Percentiles rank a stretch among this genome's conserved stretches.
Conservation (phyloP, 2,113 vertebrate species). For the Argyrosomus japonicus region DNA sequence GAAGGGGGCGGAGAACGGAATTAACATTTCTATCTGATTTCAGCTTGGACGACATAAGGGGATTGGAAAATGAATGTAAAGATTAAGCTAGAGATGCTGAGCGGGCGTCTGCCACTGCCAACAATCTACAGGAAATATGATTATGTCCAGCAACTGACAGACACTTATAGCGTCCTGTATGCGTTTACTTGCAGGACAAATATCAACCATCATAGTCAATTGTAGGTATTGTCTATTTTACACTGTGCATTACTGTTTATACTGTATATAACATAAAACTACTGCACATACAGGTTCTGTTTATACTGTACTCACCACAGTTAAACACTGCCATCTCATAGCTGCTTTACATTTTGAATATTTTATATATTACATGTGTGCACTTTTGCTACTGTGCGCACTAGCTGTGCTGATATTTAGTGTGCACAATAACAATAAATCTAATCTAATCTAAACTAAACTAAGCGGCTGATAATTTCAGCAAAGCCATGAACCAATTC, state of each 20-base stretch:
- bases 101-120: background rate
- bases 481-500: conserved; percentile 30
- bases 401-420: conserved; percentile 3
- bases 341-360: conserved; percentile 4
- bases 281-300: background rate
- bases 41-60: conserved; percentile 54
- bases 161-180: conserved; percentile 1
- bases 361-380: background rate
- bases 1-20: conserved; percentile 53
- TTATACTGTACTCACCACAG: background rate
- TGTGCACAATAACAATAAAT: conserved; percentile 13
- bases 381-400: background rate
- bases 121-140: conserved; percentile 14
- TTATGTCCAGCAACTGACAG: background rate
- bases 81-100: conserved; percentile 15
- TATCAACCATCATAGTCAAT: conserved; percentile 9
- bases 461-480: conserved; percentile 30
- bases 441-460: conserved; percentile 2
- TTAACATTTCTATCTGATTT: conserved; percentile 64
- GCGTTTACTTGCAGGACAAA: conserved; percentile 37
- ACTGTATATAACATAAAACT: background rate
- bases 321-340: background rate
- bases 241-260: background rate
- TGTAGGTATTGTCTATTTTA: background rate
- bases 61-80: conserved; percentile 20